These are phyloP conservation scores for Apis laboriosa DNA, from an alignment of 1,140 invertebrate genomes.

Conservation along the genomic window DNA sequence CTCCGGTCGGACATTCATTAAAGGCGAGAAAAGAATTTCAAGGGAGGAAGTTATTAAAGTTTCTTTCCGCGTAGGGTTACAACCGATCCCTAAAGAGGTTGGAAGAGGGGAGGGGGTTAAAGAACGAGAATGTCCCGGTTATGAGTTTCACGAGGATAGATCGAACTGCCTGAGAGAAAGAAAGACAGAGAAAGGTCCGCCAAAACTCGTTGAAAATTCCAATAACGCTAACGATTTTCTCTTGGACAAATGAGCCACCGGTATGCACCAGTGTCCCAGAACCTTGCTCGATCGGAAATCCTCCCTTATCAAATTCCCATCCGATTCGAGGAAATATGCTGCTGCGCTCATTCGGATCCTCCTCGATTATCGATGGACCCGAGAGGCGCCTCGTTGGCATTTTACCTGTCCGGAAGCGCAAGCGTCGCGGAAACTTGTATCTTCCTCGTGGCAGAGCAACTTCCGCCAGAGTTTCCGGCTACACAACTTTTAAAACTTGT, in stretches of 20 bases:
- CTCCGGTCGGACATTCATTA: conserved; percentile 13
- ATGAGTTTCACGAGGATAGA: conserved; percentile 32
- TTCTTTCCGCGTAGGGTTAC: conserved; percentile 29
- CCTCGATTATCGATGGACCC: conserved; percentile 1
- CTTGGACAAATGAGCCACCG: conserved; percentile 55
- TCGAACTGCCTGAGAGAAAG: conserved; percentile 14
- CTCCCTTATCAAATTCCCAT: conserved; percentile 59
- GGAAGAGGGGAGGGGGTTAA: background rate
- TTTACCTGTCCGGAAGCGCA: background rate
- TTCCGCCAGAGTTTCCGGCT: background rate
- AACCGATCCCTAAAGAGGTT: background rate
- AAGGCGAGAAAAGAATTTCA: conserved; percentile 12
- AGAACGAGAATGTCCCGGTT: conserved; percentile 41
- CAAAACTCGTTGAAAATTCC: conserved; percentile 50
- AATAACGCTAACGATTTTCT: conserved; percentile 63
- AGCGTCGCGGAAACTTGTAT: background rate
- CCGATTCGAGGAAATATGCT: conserved; percentile 41
- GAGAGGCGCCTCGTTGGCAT: background rate
- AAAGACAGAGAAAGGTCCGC: background rate
- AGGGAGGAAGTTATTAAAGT: conserved; percentile 37
- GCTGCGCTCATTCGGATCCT: background rate
- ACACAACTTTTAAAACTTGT: conserved; percentile 16
- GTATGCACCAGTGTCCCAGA: conserved; percentile 39
- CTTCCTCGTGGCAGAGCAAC: background rate
- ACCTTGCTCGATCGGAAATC: conserved; percentile 14